These are phyloP conservation scores for Cyphomyrus discorhynchus DNA, from an alignment of 2,113 vertebrate species.

Conservation along the genomic window DNA sequence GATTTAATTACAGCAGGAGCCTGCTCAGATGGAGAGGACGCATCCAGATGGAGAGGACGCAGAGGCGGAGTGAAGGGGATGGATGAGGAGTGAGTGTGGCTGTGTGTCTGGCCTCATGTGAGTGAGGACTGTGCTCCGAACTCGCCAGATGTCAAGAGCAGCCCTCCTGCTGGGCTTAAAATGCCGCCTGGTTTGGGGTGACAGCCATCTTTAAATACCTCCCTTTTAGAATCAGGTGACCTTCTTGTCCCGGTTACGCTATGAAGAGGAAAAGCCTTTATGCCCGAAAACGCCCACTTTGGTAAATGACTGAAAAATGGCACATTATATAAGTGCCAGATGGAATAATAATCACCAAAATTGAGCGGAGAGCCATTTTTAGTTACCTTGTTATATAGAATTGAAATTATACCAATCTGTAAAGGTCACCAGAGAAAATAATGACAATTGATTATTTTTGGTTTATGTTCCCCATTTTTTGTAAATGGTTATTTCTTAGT, in stretches of 20 bases:
- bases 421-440: not conserved
- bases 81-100: not conserved
- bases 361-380: not conserved
- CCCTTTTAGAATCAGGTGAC: not conserved
- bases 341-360: not conserved
- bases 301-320: not conserved
- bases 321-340: not conserved
- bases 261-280: not conserved
- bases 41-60: not conserved
- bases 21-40: not conserved
- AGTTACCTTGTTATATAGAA: not conserved
- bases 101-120: not conserved
- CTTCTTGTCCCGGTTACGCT: not conserved
- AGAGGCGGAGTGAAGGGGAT: not conserved
- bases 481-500: not conserved
- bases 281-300: not conserved
- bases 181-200: not conserved
- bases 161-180: not conserved
- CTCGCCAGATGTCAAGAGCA: not conserved
- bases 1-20: not conserved
- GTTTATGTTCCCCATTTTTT: not conserved
- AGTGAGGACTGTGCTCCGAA: not conserved
- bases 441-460: not conserved
- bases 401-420: not conserved
- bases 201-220: not conserved